Conservation (phyloP, 1,140 invertebrate species). For the Portunus trituberculatus region DNA sequence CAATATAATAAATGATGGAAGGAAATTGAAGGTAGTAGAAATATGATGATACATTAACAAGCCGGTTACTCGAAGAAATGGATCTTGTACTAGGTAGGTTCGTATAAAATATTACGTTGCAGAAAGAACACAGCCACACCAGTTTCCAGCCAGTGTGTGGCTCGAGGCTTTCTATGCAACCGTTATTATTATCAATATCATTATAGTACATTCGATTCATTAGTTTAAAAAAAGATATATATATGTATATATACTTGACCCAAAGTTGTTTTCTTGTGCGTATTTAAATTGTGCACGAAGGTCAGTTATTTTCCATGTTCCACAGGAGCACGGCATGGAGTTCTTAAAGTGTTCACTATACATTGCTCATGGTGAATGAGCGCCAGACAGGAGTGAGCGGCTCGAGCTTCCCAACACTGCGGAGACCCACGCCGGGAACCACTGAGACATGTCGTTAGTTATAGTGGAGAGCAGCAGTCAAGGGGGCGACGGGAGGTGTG, state of each 20-base stretch:
- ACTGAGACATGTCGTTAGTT: constrained; percentile 13
- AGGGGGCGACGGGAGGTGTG: constrained; percentile 1
- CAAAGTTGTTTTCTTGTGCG: constrained; percentile 22
- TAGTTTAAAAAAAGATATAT: constrained; percentile 1
- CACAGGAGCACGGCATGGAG: constrained; percentile 16
- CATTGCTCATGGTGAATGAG: background rate
- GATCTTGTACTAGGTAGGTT: constrained; percentile 13
- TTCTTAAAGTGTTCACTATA: background rate
- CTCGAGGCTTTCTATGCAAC: constrained; percentile 8
- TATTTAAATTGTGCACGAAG: background rate
- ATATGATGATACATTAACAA: constrained; percentile 10
- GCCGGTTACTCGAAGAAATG: constrained; percentile 9
- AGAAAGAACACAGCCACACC: constrained; percentile 11
- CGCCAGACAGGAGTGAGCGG: constrained; percentile 16
- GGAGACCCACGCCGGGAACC: constrained; percentile 4
- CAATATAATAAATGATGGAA: constrained; percentile 18
- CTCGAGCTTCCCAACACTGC: background rate
- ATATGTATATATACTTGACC: background rate
- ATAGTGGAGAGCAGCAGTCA: constrained; percentile 20
- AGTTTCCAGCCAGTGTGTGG: constrained; percentile 9
- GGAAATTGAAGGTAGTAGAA: constrained; percentile 13
- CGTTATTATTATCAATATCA: background rate
- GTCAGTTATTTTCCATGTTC: background rate
- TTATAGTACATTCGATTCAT: constrained; percentile 1
- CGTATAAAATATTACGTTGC: constrained; percentile 8